phyloP scores from a whole-genome alignment of 2,113 vertebrate genomes.

The Agapornis roseicollis region DNA sequence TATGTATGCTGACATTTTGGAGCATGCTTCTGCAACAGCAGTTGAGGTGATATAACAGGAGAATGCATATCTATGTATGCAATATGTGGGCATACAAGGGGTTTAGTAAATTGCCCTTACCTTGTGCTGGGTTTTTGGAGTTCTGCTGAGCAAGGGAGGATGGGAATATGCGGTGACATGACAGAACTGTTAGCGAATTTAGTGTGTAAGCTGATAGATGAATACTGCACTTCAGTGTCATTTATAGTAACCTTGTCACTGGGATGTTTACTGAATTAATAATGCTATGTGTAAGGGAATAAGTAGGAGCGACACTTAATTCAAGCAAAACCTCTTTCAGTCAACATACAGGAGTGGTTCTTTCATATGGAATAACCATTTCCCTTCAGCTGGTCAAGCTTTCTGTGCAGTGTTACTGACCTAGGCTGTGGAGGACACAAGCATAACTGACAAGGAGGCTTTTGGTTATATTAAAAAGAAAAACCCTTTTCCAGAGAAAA shows the following conservation, averaged over 20 bases:
- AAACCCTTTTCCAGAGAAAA: not conserved
- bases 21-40: not conserved
- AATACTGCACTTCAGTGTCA: not conserved
- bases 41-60: not conserved
- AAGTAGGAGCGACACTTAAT: not conserved
- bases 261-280: not conserved
- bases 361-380: not conserved
- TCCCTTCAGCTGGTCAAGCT: not conserved
- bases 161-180: not conserved
- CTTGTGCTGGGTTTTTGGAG: not conserved
- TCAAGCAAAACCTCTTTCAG: not conserved
- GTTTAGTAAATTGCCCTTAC: not conserved
- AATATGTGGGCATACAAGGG: not conserved
- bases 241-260: not conserved
- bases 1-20: not conserved
- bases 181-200: not conserved
- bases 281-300: not conserved
- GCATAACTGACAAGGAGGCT: not conserved
- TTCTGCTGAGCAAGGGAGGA: not conserved
- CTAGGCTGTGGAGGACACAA: not conserved
- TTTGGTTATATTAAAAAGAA: not conserved
- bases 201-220: not conserved
- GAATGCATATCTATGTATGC: accelerated
- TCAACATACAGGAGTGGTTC: not conserved
- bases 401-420: not conserved